Base-by-base conservation (phyloP, 2,888 invertebrate species). In the Marasmarcha lunaedactyla region DNA sequence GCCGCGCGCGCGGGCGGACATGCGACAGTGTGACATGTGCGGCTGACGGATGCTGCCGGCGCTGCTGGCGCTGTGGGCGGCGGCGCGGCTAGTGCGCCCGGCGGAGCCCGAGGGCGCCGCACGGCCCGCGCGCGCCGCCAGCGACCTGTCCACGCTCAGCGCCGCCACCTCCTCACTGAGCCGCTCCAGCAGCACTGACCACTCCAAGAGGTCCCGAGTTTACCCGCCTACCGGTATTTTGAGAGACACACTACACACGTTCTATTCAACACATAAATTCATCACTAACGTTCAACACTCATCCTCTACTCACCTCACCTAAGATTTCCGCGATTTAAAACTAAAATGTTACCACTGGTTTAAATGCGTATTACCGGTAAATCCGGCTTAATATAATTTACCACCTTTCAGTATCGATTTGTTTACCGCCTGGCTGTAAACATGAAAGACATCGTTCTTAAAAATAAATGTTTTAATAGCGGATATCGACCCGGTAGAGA, bases 11-110 rank as follows among this genome's bases (percentile, higher is more conserved):
- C 35, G 9, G 35, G 46, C 51, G 42, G 44, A 5, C 12, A 4
- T 13, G 34, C 13, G 34, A 30, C 14, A 4, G 30, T 54, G 68
- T 62, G 52, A 65, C 58, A 64, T 48, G 60, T 54, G 64, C 70
- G 49, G 65, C 62, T 49, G 57, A 56, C 59, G 50, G 45, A 88
- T 88, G 88, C 73, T 88, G 71, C 87, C 87, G 60, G 67, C 88
- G 59, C 81, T 88, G 57, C 85, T 87, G 60, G 83, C 87, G 70
- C 71, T 86, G 73, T 88, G 87, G 88, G 85, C 86, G 58, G 81
- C 84, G 51, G 85, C 87, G 61, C 87, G 87, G 65, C 87, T 86
- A 71, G 72, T 88, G 57, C 74, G 83, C 58, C 74, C 72, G 76
- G 56, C 70, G 48, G 63, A 64, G 59, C 74, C 71, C 40, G 57